phyloP scores from a whole-genome alignment of 2,888 invertebrate genomes.

The Lochmaea crataegi region DNA sequence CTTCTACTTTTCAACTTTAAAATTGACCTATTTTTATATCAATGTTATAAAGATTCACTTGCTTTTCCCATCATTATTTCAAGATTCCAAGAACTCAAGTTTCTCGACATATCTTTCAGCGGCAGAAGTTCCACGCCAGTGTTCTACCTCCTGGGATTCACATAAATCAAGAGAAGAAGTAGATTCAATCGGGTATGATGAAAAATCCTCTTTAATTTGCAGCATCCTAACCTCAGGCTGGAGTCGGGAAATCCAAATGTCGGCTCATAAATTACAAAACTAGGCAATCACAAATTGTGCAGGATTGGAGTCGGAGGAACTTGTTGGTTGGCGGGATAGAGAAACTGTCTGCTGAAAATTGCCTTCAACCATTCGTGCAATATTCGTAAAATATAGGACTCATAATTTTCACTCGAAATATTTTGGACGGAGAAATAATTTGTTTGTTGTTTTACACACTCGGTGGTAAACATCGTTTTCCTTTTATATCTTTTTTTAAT shows the following conservation, averaged over 20 bases:
- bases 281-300: constrained; percentile 36
- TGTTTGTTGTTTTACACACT: constrained; percentile 24
- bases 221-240: constrained; percentile 61
- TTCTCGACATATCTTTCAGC: constrained; percentile 28
- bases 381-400: constrained; percentile 28
- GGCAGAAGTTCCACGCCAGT: constrained; percentile 22
- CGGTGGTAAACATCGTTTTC: neutral
- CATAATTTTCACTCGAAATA: constrained; percentile 28
- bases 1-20: neutral
- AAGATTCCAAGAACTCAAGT: constrained; percentile 17
- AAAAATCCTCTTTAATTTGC: constrained; percentile 64
- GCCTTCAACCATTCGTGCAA: constrained; percentile 28
- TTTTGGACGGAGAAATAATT: constrained; percentile 19
- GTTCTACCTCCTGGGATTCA: constrained; percentile 33
- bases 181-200: constrained; percentile 63
- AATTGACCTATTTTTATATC: neutral
- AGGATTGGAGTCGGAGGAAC: constrained; percentile 29
- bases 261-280: constrained; percentile 58
- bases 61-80: constrained; percentile 19
- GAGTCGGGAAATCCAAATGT: constrained; percentile 57
- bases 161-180: constrained; percentile 62
- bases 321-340: constrained; percentile 18
- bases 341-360: constrained; percentile 27
- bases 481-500: neutral
- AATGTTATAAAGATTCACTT: neutral